Base-by-base conservation (phyloP, 1,140 invertebrate species). In the Drosophila insularis region DNA sequence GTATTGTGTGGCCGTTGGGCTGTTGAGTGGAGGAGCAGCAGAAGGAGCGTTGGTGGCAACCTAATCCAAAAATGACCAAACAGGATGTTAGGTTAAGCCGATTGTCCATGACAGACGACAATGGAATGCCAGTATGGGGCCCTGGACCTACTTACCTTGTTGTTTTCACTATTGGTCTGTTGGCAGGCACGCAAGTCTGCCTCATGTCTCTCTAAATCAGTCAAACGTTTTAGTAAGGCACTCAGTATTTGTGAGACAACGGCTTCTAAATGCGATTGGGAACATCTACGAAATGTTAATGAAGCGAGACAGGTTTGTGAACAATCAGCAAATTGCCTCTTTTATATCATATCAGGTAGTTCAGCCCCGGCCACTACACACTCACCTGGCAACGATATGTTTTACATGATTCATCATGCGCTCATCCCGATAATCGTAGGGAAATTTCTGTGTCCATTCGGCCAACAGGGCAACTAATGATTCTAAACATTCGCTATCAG, bases 371-470 rank as follows among this genome's bases (percentile, higher is more conserved):
- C 32, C 32, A 0, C 11, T 13, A 13, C 35, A 10, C 61, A 71
- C 81, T 69, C 60, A 91, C 90, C 87, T 91, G 68, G 89, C 80
- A 90, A 91, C 90, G 90, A 92, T 92, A 92, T 92, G 90, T 91
- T 91, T 92, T 68, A 95, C 90, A 69, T 94, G 93, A 71, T 92
- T 93, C 93, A 94, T 94, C 93, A 95, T 94, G 31, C 93, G 81
- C 70, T 94, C 93, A 82, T 94, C 93, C 23, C 94, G 92, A 91
- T 95, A 95, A 90, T 95, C 94, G 77, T 95, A 94, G 8, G 94
- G 94, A 85, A 95, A 94, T 68, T 93, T 93, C 66, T 93, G 93
- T 54, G 93, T 91, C 91, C 91, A 92, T 58, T 91, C 89, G 68
- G 85, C 80, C 64, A 92, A 67, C 27, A 92, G 77, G 68, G 74